Percentiles rank a stretch among this genome's conserved stretches.
phyloP scores from a whole-genome alignment of 92 coral and sea anemone genomes.

The Anthopleura xanthogrammica region DNA sequence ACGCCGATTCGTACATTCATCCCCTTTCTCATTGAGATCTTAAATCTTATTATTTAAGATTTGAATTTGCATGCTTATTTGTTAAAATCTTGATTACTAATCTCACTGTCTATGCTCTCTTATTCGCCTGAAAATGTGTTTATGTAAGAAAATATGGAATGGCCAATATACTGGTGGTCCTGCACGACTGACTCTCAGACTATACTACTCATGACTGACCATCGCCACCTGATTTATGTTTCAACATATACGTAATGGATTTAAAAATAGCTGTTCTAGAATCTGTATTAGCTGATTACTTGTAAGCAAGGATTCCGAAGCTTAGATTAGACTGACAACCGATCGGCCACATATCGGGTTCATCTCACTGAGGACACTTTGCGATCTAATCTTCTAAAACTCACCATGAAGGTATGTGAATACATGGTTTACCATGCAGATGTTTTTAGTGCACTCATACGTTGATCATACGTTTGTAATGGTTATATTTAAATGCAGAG shows the following conservation, averaged over 20 bases:
- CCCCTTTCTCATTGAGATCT: too few species aligned
- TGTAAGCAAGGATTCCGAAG: neutral
- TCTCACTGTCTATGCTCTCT: too few species aligned
- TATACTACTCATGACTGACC: too few species aligned
- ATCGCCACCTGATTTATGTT: neutral
- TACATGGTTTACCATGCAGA: too few species aligned
- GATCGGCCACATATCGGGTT: neutral
- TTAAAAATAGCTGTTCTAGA: neutral
- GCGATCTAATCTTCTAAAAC: too few species aligned
- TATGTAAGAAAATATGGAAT: neutral
- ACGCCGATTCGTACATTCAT: too few species aligned
- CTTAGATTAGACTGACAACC: neutral
- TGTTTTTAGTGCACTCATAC: neutral
- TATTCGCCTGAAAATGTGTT: neutral
- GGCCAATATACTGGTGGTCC: neutral
- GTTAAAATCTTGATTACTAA: too few species aligned
- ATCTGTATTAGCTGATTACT: neutral
- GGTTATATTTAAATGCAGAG: too few species aligned
- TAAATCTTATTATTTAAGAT: too few species aligned
- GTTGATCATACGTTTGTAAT: too few species aligned
- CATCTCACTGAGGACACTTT: neutral
- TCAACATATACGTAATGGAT: neutral
- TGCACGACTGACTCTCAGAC: neutral
- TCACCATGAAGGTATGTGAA: too few species aligned
- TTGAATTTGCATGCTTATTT: too few species aligned